phyloP scores from a whole-genome alignment of 2,888 invertebrate species.

The Alloplasta piceator region DNA sequence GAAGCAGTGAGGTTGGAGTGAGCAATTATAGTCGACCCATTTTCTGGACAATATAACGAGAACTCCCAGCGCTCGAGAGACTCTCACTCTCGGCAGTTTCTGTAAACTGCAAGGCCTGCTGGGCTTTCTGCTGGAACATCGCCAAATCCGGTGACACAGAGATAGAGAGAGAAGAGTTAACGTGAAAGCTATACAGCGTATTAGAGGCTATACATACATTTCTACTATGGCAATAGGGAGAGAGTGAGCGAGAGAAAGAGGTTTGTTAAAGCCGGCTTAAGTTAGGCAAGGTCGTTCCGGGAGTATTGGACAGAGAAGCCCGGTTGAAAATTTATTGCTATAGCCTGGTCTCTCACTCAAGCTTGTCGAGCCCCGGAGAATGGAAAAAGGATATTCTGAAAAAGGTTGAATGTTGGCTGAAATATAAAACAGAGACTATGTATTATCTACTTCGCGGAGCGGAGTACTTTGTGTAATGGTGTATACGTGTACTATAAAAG shows the following conservation, averaged over 20 bases:
- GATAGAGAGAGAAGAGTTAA: slow-evolving; percentile 41
- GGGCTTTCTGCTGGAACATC: slow-evolving; percentile 76
- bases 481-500: slow-evolving; percentile 8
- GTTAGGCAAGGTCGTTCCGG: slow-evolving; percentile 76
- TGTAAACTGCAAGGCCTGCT: slow-evolving; percentile 46
- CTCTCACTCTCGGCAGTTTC: slow-evolving; percentile 52
- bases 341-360: slow-evolving; percentile 35
- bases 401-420: slow-evolving; percentile 40
- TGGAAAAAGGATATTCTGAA: slow-evolving; percentile 33
- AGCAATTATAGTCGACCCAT: slow-evolving; percentile 81
- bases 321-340: slow-evolving; percentile 53
- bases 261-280: slow-evolving; percentile 80
- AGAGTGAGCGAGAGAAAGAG: slow-evolving; percentile 57
- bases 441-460: slow-evolving; percentile 23
- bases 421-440: slow-evolving; percentile 41
- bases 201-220: slow-evolving; percentile 65
- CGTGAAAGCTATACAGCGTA: slow-evolving; percentile 56
- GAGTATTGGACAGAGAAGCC: slow-evolving; percentile 51
- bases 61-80: slow-evolving; percentile 51
- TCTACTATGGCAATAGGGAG: slow-evolving; percentile 57
- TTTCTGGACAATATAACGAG: slow-evolving; percentile 81
- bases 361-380: slow-evolving; percentile 17
- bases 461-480: slow-evolving; percentile 6
- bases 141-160: slow-evolving; percentile 77
- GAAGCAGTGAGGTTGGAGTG: slow-evolving; percentile 62